Evolutionary conservation across 2,113 vertebrate genomes (phyloP), one percentile per base, ranked within the genome.

Genomic region (Sula dactylatra): DNA sequence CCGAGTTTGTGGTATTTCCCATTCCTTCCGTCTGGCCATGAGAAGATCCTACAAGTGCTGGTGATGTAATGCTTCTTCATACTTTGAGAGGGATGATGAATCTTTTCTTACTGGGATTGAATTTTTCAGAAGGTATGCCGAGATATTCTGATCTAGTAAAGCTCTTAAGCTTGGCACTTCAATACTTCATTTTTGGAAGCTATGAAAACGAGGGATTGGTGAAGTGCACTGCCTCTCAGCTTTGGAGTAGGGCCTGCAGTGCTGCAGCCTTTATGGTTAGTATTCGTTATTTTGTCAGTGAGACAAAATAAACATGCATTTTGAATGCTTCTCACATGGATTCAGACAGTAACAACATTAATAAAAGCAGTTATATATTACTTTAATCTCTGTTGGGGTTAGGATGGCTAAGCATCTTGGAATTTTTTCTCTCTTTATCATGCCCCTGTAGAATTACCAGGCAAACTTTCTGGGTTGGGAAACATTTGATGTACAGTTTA

Each of bases 281-380:
- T 82, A 76, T 96, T 87, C 3, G 5, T 91, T 87, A 45, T 88
- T 94, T 88, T 92, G 82, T 92, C 94, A 88, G 1, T 16, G 25
- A 93, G 92, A 79, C 87, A 91, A 93, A 94, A 92, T 82, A 96
- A 91, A 70, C 6, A 4, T 25, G 9, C 31, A 5, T 82, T 96
- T 67, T 36, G 47, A 82, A 50, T 85, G 55, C 67, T 76, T 72
- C 16, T 50, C 16, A 11, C 9, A 0, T 62, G 16, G 34, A 72
- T 76, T 66, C 36, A 42, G 82, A 20, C 49, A 66, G 45, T 26
- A 59, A 66, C 19, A 79, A 62, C 29, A 42, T 7, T 2, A 91
- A 66, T 66, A 66, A 73, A 65, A 32, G 42, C 29, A 49, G 25
- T 69, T 80, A 13, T 2, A 3, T 40, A 4, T 61, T 79, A 20